Conservation (phyloP, 2,888 invertebrate genomes). For the Drepanosiphum platanoidis region DNA sequence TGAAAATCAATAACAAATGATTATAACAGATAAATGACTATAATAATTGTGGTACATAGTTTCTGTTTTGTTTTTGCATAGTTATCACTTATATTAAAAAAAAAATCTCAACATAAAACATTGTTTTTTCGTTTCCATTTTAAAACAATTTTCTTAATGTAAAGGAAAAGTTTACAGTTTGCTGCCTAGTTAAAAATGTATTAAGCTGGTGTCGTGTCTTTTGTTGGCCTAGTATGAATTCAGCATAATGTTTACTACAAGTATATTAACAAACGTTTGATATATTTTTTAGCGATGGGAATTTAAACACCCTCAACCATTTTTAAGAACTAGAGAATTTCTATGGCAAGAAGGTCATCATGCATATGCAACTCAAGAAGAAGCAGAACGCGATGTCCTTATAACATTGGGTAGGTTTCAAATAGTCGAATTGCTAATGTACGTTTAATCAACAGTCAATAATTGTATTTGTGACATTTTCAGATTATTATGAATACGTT, state of each 20-base stretch:
- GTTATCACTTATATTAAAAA: too few species aligned
- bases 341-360: conserved; percentile 99
- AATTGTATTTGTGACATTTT: conserved; percentile 61
- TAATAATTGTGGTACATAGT: too few species aligned
- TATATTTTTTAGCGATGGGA: conserved; percentile 87
- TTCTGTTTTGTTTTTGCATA: too few species aligned
- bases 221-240: not conserved
- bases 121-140: too few species aligned
- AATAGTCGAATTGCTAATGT: not conserved
- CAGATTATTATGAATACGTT: conserved; percentile 87
- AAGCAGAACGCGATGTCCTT: conserved; percentile 90
- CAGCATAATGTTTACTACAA: not conserved
- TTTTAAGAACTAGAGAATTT: conserved; percentile 96
- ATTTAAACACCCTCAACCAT: conserved; percentile 99
- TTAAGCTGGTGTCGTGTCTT: too few species aligned
- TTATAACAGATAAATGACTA: too few species aligned
- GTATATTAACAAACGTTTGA: not conserved
- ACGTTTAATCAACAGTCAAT: not conserved
- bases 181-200: too few species aligned
- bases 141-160: too few species aligned
- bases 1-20: too few species aligned
- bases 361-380: conserved; percentile 84
- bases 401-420: conserved; percentile 73
- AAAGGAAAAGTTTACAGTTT: too few species aligned
- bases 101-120: too few species aligned